phyloP scores from a whole-genome alignment of 1,140 invertebrate genomes.

The Brachionus asplanchnoidis region DNA sequence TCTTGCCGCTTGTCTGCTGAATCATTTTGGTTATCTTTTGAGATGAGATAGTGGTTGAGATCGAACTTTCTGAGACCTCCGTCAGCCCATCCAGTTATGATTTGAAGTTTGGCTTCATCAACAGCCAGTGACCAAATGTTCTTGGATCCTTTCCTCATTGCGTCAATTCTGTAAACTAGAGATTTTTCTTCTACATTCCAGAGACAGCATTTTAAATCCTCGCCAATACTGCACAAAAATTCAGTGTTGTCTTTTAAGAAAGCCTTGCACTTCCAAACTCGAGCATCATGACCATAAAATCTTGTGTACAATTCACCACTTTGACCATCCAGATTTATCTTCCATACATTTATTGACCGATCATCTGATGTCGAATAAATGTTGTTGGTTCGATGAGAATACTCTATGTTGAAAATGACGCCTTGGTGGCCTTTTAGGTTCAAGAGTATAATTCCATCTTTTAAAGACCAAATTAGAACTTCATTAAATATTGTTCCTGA shows the following conservation, averaged over 20 bases:
- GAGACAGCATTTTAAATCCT: slow-evolving; percentile 32
- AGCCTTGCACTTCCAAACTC: slow-evolving; percentile 15
- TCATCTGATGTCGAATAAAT: slow-evolving; percentile 31
- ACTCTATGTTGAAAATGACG: slow-evolving; percentile 38
- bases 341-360: slow-evolving; percentile 39
- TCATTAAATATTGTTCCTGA: slow-evolving; percentile 37
- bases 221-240: slow-evolving; percentile 39
- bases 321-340: not conserved
- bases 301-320: not conserved
- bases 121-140: slow-evolving; percentile 37
- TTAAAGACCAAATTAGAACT: slow-evolving; percentile 22
- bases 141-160: slow-evolving; percentile 39
- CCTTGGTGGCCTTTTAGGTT: slow-evolving; percentile 38
- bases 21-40: not conserved
- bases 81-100: slow-evolving; percentile 29
- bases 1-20: not conserved
- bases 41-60: not conserved
- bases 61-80: slow-evolving; percentile 30
- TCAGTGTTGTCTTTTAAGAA: not conserved
- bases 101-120: not conserved
- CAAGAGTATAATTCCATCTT: not conserved
- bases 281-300: slow-evolving; percentile 37
- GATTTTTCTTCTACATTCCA: slow-evolving; percentile 22
- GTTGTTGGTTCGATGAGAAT: not conserved
- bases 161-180: slow-evolving; percentile 14